Percentiles rank a stretch among this genome's conserved stretches.
Evolutionary conservation across 2,113 vertebrate species (phyloP).

Genomic region (Tenrec ecaudatus): DNA sequence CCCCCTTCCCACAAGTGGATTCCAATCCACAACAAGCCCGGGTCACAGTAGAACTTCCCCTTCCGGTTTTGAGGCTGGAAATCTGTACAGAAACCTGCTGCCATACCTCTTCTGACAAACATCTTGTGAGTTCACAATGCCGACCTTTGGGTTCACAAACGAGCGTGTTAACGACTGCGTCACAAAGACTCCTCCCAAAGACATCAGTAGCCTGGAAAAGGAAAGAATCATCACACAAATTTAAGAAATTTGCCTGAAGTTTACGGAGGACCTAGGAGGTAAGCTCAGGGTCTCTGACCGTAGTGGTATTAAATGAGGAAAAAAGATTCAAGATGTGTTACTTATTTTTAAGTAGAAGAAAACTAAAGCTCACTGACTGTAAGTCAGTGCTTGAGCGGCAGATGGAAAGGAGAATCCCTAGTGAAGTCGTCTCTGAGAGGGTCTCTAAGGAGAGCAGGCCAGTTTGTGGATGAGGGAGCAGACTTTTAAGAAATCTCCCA

Average conservation of each 20-base stretch:
- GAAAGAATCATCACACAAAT: neutral
- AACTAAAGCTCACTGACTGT: neutral
- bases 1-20: too few species aligned
- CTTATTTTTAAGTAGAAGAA: slow-evolving; percentile 55
- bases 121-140: too few species aligned
- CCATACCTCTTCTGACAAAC: too few species aligned
- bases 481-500: neutral
- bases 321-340: neutral
- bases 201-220: neutral
- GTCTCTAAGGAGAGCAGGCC: slow-evolving; percentile 6
- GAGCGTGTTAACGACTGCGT: too few species aligned
- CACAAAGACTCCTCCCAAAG: neutral
- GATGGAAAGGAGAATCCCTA: slow-evolving; percentile 2
- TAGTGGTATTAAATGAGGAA: neutral
- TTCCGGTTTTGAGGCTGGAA: too few species aligned
- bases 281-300: neutral
- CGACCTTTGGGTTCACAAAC: too few species aligned
- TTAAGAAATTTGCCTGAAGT: slow-evolving; percentile 30
- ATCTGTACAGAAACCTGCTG: too few species aligned
- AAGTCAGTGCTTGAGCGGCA: neutral
- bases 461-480: neutral
- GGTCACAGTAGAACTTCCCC: too few species aligned
- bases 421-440: neutral
- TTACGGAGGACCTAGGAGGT: neutral
- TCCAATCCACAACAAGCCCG: too few species aligned